phyloP scores from a whole-genome alignment of 2,113 vertebrate species.

The Laticauda colubrina region DNA sequence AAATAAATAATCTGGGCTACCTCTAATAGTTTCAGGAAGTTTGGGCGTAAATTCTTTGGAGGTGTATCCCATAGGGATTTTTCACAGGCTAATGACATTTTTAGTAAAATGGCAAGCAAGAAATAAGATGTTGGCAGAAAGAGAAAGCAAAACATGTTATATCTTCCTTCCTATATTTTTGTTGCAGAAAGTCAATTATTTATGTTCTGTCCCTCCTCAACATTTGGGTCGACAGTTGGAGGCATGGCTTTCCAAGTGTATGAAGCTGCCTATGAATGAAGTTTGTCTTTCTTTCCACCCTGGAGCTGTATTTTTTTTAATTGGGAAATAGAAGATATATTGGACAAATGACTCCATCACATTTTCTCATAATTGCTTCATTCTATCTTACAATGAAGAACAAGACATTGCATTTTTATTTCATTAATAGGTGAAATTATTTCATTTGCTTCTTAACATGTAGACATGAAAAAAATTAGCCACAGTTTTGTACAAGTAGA shows the following conservation, averaged over 20 bases:
- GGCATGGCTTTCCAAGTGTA: too few species aligned
- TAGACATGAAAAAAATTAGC: constrained; percentile 10
- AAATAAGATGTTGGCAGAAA: neutral
- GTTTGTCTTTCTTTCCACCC: neutral
- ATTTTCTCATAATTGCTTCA: neutral
- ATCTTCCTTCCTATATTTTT: neutral
- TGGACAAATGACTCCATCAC: neutral
- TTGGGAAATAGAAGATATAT: neutral
- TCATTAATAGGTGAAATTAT: neutral
- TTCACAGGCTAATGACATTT: neutral
- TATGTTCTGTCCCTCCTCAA: neutral
- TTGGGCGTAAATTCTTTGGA: neutral
- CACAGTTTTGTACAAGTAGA: constrained; percentile 37
- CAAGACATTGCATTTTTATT: constrained; percentile 1
- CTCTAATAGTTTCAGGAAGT: neutral
- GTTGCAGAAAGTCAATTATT: neutral
- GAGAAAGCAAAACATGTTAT: neutral
- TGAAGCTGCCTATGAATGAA: neutral
- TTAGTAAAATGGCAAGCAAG: neutral
- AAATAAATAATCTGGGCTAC: neutral
- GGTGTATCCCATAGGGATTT: neutral
- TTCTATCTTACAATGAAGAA: neutral
- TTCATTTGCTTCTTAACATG: constrained; percentile 20
- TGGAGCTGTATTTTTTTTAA: neutral
- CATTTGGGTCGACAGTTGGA: neutral